A percentile compares a stretch with the other conserved stretches of the same genome.
Conservation (phyloP, 2,797 vertebrate species). For the Malurus leucopterus region DNA sequence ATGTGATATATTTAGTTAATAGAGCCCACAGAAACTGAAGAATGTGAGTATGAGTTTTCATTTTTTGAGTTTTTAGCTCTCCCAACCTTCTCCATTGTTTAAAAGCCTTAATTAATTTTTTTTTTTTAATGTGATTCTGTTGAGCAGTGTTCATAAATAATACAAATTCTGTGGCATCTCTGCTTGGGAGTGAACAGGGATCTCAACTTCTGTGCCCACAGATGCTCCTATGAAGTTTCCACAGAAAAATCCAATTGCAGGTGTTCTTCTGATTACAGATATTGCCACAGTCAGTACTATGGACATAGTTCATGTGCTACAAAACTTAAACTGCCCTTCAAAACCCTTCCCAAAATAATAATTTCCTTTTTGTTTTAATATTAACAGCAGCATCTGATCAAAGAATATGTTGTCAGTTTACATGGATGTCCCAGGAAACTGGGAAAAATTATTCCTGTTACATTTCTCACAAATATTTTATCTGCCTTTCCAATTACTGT, state of each 20-base stretch:
- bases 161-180: neutral
- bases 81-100: neutral
- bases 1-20: neutral
- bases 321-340: neutral
- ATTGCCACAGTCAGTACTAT: rapidly evolving
- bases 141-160: neutral
- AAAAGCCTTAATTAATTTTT: neutral
- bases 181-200: neutral
- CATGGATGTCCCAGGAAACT: neutral
- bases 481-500: neutral
- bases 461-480: neutral
- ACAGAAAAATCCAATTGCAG: neutral
- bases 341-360: neutral
- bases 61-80: neutral
- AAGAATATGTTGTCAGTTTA: neutral
- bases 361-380: neutral
- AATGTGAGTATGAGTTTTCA: neutral
- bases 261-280: rapidly evolving
- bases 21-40: neutral
- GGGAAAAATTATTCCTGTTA: neutral
- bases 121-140: neutral
- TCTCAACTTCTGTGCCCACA: neutral
- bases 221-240: neutral
- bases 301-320: neutral
- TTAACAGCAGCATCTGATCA: neutral